Conservation (phyloP, 1,140 invertebrate genomes). For the Plodia interpunctella region DNA sequence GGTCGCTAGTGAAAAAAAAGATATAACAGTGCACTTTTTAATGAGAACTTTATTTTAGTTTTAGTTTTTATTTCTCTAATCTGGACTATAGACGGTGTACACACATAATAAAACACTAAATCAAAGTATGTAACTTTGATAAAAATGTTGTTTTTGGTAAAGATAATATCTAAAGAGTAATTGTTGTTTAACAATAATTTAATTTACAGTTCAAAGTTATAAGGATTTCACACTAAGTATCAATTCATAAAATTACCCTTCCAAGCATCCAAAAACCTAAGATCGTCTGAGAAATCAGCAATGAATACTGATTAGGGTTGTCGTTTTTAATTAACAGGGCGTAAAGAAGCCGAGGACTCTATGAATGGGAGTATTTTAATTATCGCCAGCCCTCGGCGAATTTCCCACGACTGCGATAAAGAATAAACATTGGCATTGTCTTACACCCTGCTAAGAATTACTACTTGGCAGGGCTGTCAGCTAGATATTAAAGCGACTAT, state of each 20-base stretch:
- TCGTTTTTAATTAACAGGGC: constrained; percentile 53
- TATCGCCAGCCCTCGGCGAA: constrained; percentile 54
- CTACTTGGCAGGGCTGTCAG: constrained; percentile 45
- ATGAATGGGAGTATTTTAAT: constrained; percentile 71
- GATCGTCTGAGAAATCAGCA: constrained; percentile 10
- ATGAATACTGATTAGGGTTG: constrained; percentile 45
- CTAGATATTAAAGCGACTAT: neutral
- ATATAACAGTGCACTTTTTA: no score
- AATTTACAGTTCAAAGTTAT: no score
- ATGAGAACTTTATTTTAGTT: no score
- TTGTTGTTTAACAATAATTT: no score
- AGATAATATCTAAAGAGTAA: no score
- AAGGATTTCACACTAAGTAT: neutral
- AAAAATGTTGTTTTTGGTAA: no score
- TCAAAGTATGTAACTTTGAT: no score
- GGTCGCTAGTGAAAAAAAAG: no score
- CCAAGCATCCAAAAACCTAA: neutral
- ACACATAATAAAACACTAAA: no score
- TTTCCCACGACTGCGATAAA: constrained; percentile 75
- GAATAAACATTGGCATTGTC: constrained; percentile 72
- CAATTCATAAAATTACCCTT: neutral
- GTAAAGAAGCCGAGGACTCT: constrained; percentile 22
- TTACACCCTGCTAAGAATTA: constrained; percentile 66
- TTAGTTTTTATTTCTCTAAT: no score
- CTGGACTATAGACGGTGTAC: no score